Evolutionary conservation across 2,888 invertebrate species (phyloP).

Genomic region (Lobophora halterata): DNA sequence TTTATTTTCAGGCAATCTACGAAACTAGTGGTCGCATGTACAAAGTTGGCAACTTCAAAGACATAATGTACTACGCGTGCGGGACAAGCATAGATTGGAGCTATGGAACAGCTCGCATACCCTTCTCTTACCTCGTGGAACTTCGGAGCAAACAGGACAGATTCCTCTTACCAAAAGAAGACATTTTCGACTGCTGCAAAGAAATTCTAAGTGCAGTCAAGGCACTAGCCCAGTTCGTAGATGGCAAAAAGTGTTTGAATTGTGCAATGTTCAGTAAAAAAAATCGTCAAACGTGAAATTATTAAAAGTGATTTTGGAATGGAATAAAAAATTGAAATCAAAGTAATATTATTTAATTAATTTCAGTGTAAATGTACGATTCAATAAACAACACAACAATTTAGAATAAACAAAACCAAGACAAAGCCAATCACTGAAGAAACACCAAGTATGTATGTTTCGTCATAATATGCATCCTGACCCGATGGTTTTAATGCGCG

Average conservation of each 20-base stretch:
- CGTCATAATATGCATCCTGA: no score
- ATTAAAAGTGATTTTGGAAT: slow-evolving; percentile 13
- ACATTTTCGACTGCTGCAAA: slow-evolving; percentile 60
- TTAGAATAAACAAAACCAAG: not conserved
- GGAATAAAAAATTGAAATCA: slow-evolving; percentile 13
- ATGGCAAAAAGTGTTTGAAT: slow-evolving; percentile 54
- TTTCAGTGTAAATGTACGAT: no score
- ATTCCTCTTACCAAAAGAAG: slow-evolving; percentile 57
- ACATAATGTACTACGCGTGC: slow-evolving; percentile 66
- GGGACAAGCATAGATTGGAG: slow-evolving; percentile 76
- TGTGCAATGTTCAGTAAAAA: slow-evolving; percentile 42
- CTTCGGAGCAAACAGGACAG: slow-evolving; percentile 60
- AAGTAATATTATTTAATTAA: not conserved
- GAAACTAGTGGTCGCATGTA: slow-evolving; percentile 65
- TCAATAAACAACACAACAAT: no score
- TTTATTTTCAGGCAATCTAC: slow-evolving; percentile 59
- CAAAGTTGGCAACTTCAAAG: slow-evolving; percentile 71
- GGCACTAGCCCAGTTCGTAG: slow-evolving; percentile 58
- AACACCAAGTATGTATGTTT: no score
- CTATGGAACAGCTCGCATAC: slow-evolving; percentile 66
- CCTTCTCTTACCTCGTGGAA: slow-evolving; percentile 68
- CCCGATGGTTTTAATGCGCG: slow-evolving; percentile 34
- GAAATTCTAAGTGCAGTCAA: slow-evolving; percentile 57
- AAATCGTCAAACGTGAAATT: slow-evolving; percentile 24
- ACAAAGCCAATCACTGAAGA: no score